Conservation (phyloP, 1,140 invertebrate genomes). For the Bombus impatiens region DNA sequence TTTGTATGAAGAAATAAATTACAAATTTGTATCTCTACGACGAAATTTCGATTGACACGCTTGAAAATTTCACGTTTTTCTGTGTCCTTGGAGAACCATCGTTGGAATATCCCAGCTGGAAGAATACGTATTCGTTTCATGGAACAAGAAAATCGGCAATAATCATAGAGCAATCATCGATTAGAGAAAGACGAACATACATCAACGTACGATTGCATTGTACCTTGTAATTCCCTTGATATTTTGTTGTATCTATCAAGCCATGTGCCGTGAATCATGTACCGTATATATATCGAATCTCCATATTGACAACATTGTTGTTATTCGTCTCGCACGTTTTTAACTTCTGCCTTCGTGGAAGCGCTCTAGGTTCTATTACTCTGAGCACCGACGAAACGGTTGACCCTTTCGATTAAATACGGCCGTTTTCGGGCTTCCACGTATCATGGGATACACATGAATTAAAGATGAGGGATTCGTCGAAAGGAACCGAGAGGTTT, state of each 20-base stretch:
- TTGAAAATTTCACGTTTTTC: background rate
- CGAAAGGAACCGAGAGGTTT: background rate
- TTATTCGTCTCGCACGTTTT: background rate
- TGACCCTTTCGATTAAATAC: constrained; percentile 1
- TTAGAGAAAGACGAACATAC: background rate
- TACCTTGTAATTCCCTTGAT: background rate
- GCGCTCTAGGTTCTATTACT: background rate
- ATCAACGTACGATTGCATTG: background rate
- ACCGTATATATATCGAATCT: constrained; percentile 3
- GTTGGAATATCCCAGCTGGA: background rate
- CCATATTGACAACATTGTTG: background rate
- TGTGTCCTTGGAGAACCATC: background rate
- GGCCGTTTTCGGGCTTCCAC: background rate
- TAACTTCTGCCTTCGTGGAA: background rate
- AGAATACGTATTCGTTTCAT: background rate
- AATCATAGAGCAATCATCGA: background rate
- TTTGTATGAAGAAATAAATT: background rate
- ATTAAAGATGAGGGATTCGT: constrained; percentile 11
- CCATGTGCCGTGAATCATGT: background rate
- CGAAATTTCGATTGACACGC: background rate
- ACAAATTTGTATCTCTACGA: background rate
- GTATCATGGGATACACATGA: background rate
- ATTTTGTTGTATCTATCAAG: background rate
- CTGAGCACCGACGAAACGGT: background rate
- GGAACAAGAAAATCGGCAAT: background rate